Base-by-base conservation (phyloP, 2,113 vertebrate genomes). In the Rutilus rutilus region DNA sequence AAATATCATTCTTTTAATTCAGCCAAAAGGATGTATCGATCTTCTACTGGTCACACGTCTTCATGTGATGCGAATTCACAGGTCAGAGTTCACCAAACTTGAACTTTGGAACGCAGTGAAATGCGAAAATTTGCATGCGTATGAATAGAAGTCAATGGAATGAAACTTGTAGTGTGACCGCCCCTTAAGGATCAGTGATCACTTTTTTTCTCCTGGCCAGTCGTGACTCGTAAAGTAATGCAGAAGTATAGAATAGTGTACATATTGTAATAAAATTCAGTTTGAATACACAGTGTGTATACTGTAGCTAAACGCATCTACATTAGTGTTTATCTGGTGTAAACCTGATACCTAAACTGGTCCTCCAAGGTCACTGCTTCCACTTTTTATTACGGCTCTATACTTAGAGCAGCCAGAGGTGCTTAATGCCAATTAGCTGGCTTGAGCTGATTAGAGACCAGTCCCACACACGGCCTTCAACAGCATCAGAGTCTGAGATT, bases 401-500 rank as follows among this genome's bases (percentile, higher is more conserved):
- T 82, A 82, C 83, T 50, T 86, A 67, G 84, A 74, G 78, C 79
- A 8, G 52, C 76, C 42, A 25, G 80, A 60, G 67, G 84, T 15
- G 69, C 84, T 67, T 62, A 84, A 74, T 14, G 17, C 23, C 57
- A 62, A 86, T 87, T 86, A 86, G 71, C 14, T 69, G 1, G 9
- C 59, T 54, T 86, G 84, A 87, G 83, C 83, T 90, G 86, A 87
- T 85, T 88, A 90, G 85, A 84, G 59, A 73, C 45, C 50, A 83
- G 85, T 86, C 39, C 50, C 73, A 79, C 67, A 83, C 73, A 78
- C 75, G 4, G 45, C 64, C 71, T 77, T 30, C 74, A 59, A 71
- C 57, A 64, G 80, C 71, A 78, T 50, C 54, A 62, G 84, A 90
- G 54, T 83, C 73, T 78, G 47, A 69, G 87, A 88, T 85, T 87